These are phyloP conservation scores for Cercopithecus mona DNA, from an alignment of 2,113 vertebrate genomes.

Conservation along the genomic window DNA sequence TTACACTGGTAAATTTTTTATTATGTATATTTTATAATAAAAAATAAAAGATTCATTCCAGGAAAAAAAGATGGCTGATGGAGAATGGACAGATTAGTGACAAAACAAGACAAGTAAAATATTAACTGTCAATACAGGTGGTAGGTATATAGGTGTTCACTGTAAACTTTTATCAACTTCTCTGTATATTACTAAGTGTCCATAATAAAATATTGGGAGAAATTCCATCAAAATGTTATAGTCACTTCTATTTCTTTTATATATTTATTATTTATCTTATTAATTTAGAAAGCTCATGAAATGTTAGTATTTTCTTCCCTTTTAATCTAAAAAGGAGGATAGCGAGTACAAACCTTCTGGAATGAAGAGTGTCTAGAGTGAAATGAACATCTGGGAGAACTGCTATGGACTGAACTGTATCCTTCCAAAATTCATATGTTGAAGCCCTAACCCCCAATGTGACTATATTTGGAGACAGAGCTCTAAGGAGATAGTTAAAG, in stretches of 20 bases:
- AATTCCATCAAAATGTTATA: background rate
- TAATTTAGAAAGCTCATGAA: background rate
- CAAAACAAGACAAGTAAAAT: constrained; percentile 5
- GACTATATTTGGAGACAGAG: background rate
- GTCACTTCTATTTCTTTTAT: constrained; percentile 12
- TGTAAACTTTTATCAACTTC: background rate
- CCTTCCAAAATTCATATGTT: background rate
- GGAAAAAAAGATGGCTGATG: background rate
- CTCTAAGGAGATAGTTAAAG: background rate
- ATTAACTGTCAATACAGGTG: background rate
- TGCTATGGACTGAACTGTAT: background rate
- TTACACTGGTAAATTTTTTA: background rate
- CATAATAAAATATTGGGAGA: background rate
- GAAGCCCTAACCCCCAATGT: background rate
- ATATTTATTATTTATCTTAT: background rate
- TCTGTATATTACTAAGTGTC: background rate
- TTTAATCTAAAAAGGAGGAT: background rate
- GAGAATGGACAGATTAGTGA: background rate
- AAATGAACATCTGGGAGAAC: background rate
- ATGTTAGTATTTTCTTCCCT: background rate
- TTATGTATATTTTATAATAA: background rate
- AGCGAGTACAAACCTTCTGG: background rate
- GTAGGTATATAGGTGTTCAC: background rate
- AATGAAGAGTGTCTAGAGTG: background rate
- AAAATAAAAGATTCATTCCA: background rate